Percentiles rank a stretch among this genome's conserved stretches.
phyloP scores from a whole-genome alignment of 2,113 vertebrate genomes.

The Formicarius rufipectus region DNA sequence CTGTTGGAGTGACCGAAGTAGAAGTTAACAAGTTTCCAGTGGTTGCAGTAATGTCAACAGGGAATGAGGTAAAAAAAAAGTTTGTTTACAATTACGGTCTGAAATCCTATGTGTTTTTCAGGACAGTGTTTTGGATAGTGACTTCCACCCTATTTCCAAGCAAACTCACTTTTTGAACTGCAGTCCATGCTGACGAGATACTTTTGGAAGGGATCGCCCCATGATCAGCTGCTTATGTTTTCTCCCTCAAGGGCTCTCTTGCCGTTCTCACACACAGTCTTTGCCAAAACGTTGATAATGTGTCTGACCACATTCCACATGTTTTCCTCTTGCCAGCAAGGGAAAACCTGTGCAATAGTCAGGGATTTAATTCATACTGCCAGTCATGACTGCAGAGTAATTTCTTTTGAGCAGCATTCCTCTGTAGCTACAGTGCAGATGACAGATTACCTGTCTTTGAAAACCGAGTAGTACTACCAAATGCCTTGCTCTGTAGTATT shows the following conservation, averaged over 20 bases:
- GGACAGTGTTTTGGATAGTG: background rate
- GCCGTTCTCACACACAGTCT: background rate
- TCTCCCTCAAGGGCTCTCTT: background rate
- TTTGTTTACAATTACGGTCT: background rate
- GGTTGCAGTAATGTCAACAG: slow-evolving; percentile 98
- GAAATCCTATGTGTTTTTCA: background rate
- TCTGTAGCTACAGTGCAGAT: background rate
- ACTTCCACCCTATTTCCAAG: background rate
- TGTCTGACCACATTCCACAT: background rate
- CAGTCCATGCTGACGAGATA: background rate
- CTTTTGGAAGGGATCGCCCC: background rate
- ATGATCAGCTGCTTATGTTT: background rate
- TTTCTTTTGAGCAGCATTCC: background rate
- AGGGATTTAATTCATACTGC: background rate
- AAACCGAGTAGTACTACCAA: background rate
- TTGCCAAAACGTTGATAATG: background rate
- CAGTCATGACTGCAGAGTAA: background rate
- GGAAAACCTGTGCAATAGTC: background rate
- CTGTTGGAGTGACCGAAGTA: slow-evolving; percentile 97
- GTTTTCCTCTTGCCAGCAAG: background rate
- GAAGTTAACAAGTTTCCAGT: slow-evolving; percentile 99
- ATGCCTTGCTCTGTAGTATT: background rate
- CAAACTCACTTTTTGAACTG: background rate
- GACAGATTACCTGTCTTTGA: background rate
- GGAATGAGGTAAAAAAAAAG: slow-evolving; percentile 89